Conservation (phyloP, 2,888 invertebrate genomes). For the Cheilosia urbana region DNA sequence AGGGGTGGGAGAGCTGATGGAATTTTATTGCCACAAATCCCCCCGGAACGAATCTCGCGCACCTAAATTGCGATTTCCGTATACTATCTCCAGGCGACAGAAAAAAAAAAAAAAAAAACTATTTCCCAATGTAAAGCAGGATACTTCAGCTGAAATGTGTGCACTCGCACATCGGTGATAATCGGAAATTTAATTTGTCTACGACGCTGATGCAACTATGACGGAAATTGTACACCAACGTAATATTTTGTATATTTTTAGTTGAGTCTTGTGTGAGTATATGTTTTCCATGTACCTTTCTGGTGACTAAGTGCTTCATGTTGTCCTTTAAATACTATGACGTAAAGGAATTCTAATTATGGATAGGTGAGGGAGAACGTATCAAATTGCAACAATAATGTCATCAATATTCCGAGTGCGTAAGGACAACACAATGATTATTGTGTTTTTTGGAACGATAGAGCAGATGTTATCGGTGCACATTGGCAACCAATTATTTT, state of each 20-base stretch:
- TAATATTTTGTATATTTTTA: constrained; percentile 17
- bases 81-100: constrained; percentile 1
- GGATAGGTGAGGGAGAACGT: background rate
- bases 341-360: constrained; percentile 14
- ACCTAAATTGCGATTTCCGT: constrained; percentile 49
- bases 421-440: constrained; percentile 20
- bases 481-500: constrained; percentile 41
- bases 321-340: constrained; percentile 40
- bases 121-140: constrained; percentile 52
- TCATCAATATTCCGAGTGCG: constrained; percentile 27
- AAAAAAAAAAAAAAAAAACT: constrained; percentile 6
- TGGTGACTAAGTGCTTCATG: constrained; percentile 37
- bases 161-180: constrained; percentile 68
- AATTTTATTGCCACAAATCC: constrained; percentile 63
- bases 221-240: background rate
- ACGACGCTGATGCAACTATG: background rate
- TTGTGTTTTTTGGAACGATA: constrained; percentile 32
- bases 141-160: constrained; percentile 52
- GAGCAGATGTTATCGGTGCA: constrained; percentile 31
- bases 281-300: constrained; percentile 11
- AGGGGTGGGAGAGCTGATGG: background rate
- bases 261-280: constrained; percentile 1
- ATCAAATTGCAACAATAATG: constrained; percentile 27
- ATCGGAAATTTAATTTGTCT: constrained; percentile 74
- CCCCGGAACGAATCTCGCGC: constrained; percentile 38